These are phyloP conservation scores for Peromyscus aztecus DNA, from an alignment of 2,797 vertebrate genomes.

Conservation along the genomic window DNA sequence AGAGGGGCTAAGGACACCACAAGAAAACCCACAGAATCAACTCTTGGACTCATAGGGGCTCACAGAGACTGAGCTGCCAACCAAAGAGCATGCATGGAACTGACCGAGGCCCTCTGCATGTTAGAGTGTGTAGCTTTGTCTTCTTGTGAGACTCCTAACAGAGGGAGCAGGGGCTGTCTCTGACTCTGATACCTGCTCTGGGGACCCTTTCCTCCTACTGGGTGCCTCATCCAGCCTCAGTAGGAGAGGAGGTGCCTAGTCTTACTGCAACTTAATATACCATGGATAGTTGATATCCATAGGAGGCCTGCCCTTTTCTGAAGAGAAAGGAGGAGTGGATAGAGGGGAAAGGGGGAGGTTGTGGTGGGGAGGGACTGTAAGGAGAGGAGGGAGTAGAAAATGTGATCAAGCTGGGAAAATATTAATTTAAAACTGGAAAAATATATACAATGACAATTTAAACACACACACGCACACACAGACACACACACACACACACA, in stretches of 20 bases:
- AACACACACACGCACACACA: not conserved
- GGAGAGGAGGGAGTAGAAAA: not conserved
- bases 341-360: not conserved
- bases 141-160: not conserved
- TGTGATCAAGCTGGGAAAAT: not conserved
- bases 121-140: not conserved
- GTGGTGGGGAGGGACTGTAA: not conserved
- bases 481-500: not conserved
- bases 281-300: not conserved
- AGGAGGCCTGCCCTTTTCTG: not conserved
- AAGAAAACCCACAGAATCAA: too few species aligned
- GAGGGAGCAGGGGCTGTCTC: not conserved
- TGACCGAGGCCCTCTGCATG: not conserved
- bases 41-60: too few species aligned
- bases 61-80: too few species aligned
- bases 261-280: not conserved
- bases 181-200: not conserved
- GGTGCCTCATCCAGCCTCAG: not conserved
- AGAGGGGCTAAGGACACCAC: too few species aligned
- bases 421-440: not conserved
- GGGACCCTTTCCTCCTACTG: not conserved
- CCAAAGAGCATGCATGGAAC: too few species aligned
- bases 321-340: not conserved
- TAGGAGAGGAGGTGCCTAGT: not conserved
- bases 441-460: not conserved